These are phyloP conservation scores for Muntiacus reevesi DNA, from an alignment of 2,113 vertebrate genomes.

Conservation along the genomic window DNA sequence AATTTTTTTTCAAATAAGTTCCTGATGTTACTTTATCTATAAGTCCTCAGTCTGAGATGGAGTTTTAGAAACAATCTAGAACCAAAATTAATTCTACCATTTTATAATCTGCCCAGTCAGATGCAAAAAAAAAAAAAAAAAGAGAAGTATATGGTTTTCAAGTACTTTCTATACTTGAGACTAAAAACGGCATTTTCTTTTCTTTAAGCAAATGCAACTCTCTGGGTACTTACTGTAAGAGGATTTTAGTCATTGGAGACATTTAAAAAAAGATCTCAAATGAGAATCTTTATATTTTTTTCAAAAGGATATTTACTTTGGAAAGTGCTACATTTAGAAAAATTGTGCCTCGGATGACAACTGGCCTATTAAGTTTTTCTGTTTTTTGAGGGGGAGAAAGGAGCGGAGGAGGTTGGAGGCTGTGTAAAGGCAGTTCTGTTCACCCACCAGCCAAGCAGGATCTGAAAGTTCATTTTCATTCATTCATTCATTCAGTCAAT, in stretches of 20 bases:
- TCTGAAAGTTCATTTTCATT: conserved; percentile 13
- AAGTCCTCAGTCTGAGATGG: background rate
- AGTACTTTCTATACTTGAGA: conserved; percentile 48
- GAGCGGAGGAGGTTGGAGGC: background rate
- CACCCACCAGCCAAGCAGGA: background rate
- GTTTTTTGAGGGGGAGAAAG: background rate
- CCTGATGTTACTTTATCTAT: background rate
- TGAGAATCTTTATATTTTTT: conserved; percentile 48
- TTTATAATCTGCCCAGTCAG: conserved; percentile 39
- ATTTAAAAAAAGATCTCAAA: conserved; percentile 59
- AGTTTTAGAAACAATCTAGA: conserved; percentile 15
- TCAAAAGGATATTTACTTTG: conserved; percentile 57
- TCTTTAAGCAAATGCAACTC: conserved; percentile 52
- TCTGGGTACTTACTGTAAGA: conserved; percentile 57
- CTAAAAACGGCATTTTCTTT: conserved; percentile 45
- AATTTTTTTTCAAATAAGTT: background rate
- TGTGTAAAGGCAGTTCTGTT: background rate
- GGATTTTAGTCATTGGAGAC: conserved; percentile 64
- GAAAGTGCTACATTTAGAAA: conserved; percentile 60
- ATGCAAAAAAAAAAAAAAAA: background rate
- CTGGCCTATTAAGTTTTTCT: background rate
- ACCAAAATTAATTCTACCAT: conserved; percentile 30
- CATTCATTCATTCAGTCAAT: background rate
- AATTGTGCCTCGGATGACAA: conserved; percentile 47
- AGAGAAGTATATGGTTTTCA: conserved; percentile 23